Percentiles rank a stretch among this genome's conserved stretches.
Conservation (phyloP, 2,888 invertebrate genomes). For the Luperina testacea region DNA sequence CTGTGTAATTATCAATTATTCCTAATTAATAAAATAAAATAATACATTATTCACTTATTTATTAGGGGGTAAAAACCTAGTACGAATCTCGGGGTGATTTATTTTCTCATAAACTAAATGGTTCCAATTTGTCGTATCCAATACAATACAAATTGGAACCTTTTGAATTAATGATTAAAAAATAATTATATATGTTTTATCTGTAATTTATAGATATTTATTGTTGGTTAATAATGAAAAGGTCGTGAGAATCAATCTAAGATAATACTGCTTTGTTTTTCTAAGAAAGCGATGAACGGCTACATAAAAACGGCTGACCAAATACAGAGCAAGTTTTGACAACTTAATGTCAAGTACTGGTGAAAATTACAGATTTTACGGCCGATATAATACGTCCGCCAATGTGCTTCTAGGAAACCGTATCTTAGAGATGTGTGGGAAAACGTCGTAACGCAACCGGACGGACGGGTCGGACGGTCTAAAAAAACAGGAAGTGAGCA, state of each 20-base stretch:
- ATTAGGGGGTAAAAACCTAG: not conserved
- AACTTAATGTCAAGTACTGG: not conserved
- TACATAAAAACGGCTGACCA: not conserved
- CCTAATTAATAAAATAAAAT: not conserved
- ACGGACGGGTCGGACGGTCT: not conserved
- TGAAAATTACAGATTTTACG: not conserved
- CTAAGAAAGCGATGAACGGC: not conserved
- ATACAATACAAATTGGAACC: too few species aligned
- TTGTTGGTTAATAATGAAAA: too few species aligned
- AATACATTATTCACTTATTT: not conserved
- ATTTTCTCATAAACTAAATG: not conserved
- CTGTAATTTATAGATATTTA: too few species aligned
- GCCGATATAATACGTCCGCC: not conserved
- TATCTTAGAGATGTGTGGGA: not conserved
- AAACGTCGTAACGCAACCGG: not conserved
- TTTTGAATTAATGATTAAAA: too few species aligned
- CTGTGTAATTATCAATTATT: too few species aligned
- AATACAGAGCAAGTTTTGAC: not conserved
- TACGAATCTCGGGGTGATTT: not conserved
- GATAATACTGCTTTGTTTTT: not conserved
- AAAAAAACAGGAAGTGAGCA: not conserved
- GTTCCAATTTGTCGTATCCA: too few species aligned
- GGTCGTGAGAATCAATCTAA: too few species aligned
- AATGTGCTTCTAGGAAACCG: not conserved
- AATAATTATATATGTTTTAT: too few species aligned